These are phyloP conservation scores for Linnaemya tessellans DNA, from an alignment of 2,888 invertebrate genomes.

Conservation along the genomic window DNA sequence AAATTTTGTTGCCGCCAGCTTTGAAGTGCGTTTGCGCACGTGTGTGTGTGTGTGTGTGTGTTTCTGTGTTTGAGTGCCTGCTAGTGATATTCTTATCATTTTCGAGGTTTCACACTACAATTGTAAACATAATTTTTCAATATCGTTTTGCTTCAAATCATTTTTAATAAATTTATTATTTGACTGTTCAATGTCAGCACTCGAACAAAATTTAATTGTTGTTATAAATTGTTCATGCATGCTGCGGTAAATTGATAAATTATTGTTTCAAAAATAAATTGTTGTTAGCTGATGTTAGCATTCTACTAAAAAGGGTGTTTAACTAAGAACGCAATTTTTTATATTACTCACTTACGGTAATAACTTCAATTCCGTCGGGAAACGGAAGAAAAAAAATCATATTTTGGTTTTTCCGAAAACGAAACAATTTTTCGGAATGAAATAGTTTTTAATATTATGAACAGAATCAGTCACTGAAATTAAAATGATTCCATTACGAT, in stretches of 20 bases:
- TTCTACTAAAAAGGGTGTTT: too few species aligned
- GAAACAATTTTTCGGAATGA: too few species aligned
- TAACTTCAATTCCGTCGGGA: too few species aligned
- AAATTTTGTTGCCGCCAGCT: conserved; percentile 10
- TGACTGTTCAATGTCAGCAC: conserved; percentile 64
- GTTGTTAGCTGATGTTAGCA: neutral
- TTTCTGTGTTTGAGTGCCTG: conserved; percentile 1
- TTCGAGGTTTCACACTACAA: conserved; percentile 5
- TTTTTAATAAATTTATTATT: conserved; percentile 43
- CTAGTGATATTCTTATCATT: conserved; percentile 1
- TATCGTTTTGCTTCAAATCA: conserved; percentile 25
- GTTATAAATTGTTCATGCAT: conserved; percentile 14
- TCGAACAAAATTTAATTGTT: conserved; percentile 37
- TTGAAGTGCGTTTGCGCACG: neutral
- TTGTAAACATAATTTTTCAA: conserved; percentile 1
- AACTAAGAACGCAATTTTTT: too few species aligned
- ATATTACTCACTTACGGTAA: too few species aligned
- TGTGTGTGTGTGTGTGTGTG: conserved; percentile 1
- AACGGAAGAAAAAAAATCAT: too few species aligned
- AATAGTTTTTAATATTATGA: too few species aligned
- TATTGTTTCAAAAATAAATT: neutral
- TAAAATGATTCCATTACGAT: too few species aligned
- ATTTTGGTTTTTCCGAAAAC: too few species aligned
- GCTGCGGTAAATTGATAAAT: neutral
- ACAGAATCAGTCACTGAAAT: too few species aligned